phyloP scores from a whole-genome alignment of 2,888 invertebrate genomes.

The Dimorphilus gyrociliatus region DNA sequence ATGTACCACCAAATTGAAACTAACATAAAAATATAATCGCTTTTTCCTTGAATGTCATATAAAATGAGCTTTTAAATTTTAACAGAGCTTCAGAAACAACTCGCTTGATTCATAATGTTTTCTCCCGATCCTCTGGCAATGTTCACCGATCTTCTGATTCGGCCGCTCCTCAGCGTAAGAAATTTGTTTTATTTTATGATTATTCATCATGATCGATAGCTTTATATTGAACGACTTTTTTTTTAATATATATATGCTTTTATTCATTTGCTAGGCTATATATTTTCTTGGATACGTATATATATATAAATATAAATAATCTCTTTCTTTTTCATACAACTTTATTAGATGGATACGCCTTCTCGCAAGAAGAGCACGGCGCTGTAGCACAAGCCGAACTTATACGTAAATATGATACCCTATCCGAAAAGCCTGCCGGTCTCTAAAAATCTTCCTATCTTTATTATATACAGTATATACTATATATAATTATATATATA shows the following conservation, averaged over 20 bases:
- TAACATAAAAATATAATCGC: too few relatives aligned
- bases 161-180: too few relatives aligned
- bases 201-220: too few relatives aligned
- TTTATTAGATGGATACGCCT: constrained; percentile 98
- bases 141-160: too few relatives aligned
- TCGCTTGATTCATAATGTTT: constrained; percentile 81
- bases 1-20: too few relatives aligned
- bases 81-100: constrained; percentile 92
- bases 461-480: too few relatives aligned
- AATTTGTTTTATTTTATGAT: too few relatives aligned
- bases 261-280: constrained; percentile 5
- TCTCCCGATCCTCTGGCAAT: constrained; percentile 58
- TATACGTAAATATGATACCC: constrained; percentile 89
- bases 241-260: constrained; percentile 1
- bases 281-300: neutral
- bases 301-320: too few relatives aligned
- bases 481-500: too few relatives aligned
- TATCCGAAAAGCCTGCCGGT: constrained; percentile 38
- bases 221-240: constrained; percentile 3
- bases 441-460: constrained; percentile 14
- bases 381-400: constrained; percentile 61
- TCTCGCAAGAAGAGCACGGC: constrained; percentile 97
- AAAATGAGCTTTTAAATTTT: too few relatives aligned
- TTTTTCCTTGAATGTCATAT: too few relatives aligned
- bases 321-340: too few relatives aligned